Conservation (phyloP, 2,113 vertebrate genomes). For the Barnardius zonarius region DNA sequence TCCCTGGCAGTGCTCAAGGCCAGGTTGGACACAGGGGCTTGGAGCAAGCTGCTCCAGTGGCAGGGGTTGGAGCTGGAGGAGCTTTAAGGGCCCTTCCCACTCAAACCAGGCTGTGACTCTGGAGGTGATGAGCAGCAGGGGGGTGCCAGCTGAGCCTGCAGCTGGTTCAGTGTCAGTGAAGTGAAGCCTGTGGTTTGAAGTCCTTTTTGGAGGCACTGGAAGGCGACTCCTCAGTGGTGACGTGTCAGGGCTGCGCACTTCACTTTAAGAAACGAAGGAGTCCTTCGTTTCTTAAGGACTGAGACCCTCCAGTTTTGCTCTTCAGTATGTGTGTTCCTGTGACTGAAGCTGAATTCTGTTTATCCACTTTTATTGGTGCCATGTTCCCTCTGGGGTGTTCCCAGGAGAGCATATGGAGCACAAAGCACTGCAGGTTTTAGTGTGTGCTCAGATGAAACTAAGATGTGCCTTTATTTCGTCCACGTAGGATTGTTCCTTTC, state of each 20-base stretch:
- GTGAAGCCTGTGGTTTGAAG: background rate
- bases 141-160: background rate
- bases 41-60: no score
- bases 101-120: background rate
- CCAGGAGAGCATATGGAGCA: background rate
- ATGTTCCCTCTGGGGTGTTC: background rate
- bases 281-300: background rate
- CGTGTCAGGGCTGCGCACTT: background rate
- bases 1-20: no score
- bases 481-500: background rate
- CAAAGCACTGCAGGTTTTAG: background rate
- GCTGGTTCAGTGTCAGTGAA: background rate
- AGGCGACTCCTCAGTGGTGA: background rate
- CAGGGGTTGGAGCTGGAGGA: background rate
- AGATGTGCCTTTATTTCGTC: background rate
- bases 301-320: background rate
- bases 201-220: background rate
- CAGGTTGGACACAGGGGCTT: no score
- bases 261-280: no score
- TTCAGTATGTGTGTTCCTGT: accelerated
- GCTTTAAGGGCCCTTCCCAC: background rate
- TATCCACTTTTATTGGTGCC: accelerated
- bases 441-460: background rate
- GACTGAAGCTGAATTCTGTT: background rate
- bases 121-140: background rate